These are phyloP conservation scores for Siderastrea siderea DNA, from an alignment of 92 coral and sea anemone species.

Conservation along the genomic window DNA sequence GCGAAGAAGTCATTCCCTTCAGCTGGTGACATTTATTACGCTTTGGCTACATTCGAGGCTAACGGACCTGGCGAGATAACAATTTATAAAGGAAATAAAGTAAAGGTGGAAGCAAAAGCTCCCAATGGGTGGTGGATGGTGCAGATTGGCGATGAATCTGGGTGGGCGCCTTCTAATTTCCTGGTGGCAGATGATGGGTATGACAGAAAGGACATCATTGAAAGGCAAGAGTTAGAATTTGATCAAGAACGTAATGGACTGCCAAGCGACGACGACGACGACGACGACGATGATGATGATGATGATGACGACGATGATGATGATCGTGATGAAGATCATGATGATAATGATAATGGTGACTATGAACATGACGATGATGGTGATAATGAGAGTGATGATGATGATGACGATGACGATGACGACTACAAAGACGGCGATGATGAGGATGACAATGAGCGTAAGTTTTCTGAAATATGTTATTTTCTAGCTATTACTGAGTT, in stretches of 20 bases:
- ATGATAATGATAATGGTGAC: neutral
- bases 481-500: too few relatives aligned
- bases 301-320: neutral
- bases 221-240: neutral
- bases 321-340: neutral
- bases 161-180: constrained; percentile 54
- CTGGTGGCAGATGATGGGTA: neutral
- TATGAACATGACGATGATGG: neutral
- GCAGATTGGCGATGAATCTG: neutral
- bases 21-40: neutral
- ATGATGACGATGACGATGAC: neutral
- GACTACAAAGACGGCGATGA: neutral
- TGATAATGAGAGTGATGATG: neutral
- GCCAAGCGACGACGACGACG: neutral
- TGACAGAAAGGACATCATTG: neutral
- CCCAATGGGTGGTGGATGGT: constrained; percentile 54
- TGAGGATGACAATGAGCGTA: neutral
- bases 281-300: neutral
- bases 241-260: neutral
- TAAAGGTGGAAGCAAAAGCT: constrained; percentile 26
- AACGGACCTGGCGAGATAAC: constrained; percentile 11
- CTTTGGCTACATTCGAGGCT: neutral
- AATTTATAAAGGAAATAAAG: constrained; percentile 23
- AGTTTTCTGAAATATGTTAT: too few relatives aligned
- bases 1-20: neutral